A percentile compares a stretch with the other conserved stretches of the same genome.
These are phyloP conservation scores for Solenopsis invicta DNA, from an alignment of 1,140 invertebrate species.

Conservation along the genomic window DNA sequence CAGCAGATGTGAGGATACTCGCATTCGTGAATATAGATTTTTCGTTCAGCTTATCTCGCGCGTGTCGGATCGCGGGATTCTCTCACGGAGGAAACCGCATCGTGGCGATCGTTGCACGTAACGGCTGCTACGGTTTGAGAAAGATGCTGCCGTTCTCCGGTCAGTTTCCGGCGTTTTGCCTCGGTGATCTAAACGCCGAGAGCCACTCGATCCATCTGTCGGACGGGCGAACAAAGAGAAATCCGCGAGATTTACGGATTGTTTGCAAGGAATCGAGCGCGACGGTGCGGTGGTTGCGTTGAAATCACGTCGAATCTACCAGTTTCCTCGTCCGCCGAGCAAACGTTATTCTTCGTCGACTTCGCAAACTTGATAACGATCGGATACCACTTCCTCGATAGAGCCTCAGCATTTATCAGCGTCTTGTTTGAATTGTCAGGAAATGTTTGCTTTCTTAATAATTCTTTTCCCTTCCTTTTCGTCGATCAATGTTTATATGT, in stretches of 20 bases:
- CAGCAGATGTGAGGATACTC: conserved; percentile 41
- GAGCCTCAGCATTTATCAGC: conserved; percentile 22
- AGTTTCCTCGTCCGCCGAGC: not conserved
- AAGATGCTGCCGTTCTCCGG: not conserved
- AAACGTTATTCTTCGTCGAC: conserved; percentile 50
- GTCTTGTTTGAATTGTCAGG: conserved; percentile 31
- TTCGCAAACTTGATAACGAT: conserved; percentile 53
- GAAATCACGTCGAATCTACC: conserved; percentile 49
- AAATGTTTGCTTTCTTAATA: conserved; percentile 19
- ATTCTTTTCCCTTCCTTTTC: conserved; percentile 24
- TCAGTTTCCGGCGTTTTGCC: conserved; percentile 37
- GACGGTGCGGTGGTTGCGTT: conserved; percentile 25
- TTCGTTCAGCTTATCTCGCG: conserved; percentile 53
- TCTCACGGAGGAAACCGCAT: not conserved
- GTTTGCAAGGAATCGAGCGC: conserved; percentile 45
- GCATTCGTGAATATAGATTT: conserved; percentile 78
- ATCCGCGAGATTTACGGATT: conserved; percentile 53
- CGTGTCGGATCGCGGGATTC: conserved; percentile 7
- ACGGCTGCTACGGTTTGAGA: conserved; percentile 1
- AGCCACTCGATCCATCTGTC: conserved; percentile 25
- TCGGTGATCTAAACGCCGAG: conserved; percentile 35
- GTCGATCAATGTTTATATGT: not conserved
- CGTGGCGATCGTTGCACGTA: not conserved
- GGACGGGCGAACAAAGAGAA: conserved; percentile 18
- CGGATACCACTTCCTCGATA: conserved; percentile 6